These are phyloP conservation scores for Harmothoe impar DNA, from an alignment of 2,888 invertebrate species.

Conservation along the genomic window DNA sequence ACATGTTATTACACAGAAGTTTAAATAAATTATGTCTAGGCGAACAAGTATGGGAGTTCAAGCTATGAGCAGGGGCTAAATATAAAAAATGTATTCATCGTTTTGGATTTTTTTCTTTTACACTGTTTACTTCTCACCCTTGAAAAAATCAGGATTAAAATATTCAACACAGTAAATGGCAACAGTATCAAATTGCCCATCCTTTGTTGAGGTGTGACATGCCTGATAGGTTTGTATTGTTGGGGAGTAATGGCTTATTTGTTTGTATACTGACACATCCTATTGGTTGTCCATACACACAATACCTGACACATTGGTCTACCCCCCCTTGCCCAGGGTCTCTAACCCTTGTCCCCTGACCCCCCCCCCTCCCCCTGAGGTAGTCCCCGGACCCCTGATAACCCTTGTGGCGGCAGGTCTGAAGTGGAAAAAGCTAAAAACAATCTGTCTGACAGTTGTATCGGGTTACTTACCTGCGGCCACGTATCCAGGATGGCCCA, in stretches of 20 bases:
- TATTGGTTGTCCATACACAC: not conserved
- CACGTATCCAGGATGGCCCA: not conserved
- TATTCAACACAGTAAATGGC: not conserved
- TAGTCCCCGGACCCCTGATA: not conserved
- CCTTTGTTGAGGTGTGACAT: not conserved
- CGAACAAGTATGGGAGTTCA: too few species aligned
- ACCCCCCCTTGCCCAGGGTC: not conserved
- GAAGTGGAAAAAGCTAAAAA: constrained; percentile 21
- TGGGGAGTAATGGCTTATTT: constrained; percentile 4
- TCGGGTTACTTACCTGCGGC: constrained; percentile 35
- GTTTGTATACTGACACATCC: not conserved
- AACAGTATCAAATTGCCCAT: not conserved
- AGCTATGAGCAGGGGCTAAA: not conserved
- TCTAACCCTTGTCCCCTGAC: constrained; percentile 9
- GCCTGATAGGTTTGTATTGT: constrained; percentile 14
- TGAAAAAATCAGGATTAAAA: not conserved
- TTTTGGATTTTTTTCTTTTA: too few species aligned
- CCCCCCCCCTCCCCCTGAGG: not conserved
- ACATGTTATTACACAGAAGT: not conserved
- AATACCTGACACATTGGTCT: constrained; percentile 39
- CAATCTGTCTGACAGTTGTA: not conserved
- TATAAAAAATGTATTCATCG: not conserved
- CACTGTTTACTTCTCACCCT: too few species aligned
- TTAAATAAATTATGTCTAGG: not conserved
- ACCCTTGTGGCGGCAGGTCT: not conserved